Evolutionary conservation across 2,113 vertebrate species (phyloP), one percentile per base, ranked within the genome.

Genomic region (Aix galericulata): DNA sequence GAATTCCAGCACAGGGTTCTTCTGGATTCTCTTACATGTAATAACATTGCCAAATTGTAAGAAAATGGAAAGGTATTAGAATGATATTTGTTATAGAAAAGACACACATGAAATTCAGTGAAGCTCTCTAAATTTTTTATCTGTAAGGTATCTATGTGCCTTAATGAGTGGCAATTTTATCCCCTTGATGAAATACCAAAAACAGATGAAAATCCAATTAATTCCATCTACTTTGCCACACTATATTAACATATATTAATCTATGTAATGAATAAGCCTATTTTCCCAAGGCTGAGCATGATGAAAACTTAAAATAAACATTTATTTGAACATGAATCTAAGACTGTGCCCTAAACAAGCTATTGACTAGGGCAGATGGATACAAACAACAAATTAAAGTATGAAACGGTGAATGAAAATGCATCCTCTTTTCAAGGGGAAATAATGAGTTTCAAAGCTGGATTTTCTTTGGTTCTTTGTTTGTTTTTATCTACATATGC

Each of bases 1-100:
- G 56, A 82, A 44, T 3, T 71, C 11, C 11, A 64, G 5, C 1
- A 0, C 8, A 60, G 48, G 5, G 7, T 55, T 73, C 12, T 12
- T 77, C 25, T 5, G 7, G 2, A 13, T 64, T 88, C 71, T 53
- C 10, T 55, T 50, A 40, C 12, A 23, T 52, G 8, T 34, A 56
- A 25, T 26, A 9, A 11, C 25, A 38, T 29, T 3, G 0, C 6
- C 46, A 5, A 36, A 14, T 26, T 36, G 5, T 20, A 74, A 75
- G 25, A 66, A 82, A 59, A 1, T 36, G 25, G 67, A 85, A 75
- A 17, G 3, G 3, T 3, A 29, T 78, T 68, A 75, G 17, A 25
- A 6, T 88, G 77, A 59, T 44, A 6, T 77, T 91, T 71, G 8
- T 31, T 15, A 14, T 4, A n/a, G 26, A 81, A 74, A 80, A 50